These are phyloP conservation scores for Clamator glandarius DNA, from an alignment of 2,797 vertebrate species.

Conservation along the genomic window DNA sequence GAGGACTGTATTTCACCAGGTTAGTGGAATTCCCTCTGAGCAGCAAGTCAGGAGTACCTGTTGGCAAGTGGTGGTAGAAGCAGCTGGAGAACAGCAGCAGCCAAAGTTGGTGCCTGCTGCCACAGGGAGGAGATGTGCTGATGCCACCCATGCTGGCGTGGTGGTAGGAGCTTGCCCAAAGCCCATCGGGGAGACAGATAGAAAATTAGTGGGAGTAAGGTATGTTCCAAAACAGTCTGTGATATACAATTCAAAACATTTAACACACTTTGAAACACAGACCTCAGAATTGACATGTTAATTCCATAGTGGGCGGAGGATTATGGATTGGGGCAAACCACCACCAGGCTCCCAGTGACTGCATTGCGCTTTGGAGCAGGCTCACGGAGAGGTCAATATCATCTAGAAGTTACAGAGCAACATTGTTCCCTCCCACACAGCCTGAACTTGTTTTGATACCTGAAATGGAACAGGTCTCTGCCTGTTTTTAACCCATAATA, in stretches of 20 bases:
- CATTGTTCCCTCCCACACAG: neutral
- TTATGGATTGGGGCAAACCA: neutral
- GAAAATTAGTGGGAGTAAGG: neutral
- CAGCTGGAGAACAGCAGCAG: neutral
- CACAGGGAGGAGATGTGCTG: accelerated
- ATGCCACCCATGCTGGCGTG: neutral
- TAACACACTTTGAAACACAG: neutral
- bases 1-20: neutral
- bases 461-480: accelerated
- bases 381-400: accelerated
- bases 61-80: neutral
- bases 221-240: neutral
- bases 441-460: neutral
- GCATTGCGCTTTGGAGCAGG: neutral
- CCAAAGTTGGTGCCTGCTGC: neutral
- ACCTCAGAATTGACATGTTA: neutral
- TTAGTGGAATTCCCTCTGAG: neutral
- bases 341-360: neutral
- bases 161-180: accelerated
- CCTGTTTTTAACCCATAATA: neutral
- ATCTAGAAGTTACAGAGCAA: neutral
- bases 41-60: neutral
- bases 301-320: neutral
- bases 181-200: neutral
- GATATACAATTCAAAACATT: neutral